Percentiles rank a stretch among this genome's conserved stretches.
Conservation (phyloP, 2,113 vertebrate genomes). For the Silurus asotus region DNA sequence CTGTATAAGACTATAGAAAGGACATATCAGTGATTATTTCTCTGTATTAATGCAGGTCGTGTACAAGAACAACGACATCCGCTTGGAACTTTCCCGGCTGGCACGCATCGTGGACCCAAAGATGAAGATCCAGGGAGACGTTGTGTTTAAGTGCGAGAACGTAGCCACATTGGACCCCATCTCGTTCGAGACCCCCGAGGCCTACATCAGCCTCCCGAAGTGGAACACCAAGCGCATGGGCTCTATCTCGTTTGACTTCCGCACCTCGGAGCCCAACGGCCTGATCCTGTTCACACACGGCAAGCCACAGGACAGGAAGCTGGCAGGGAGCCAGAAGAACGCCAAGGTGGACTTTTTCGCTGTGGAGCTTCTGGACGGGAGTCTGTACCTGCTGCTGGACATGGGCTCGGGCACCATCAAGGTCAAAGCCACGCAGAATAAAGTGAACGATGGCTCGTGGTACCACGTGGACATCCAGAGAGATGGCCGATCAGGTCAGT, state of each 20-base stretch:
- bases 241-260: conserved; percentile 97
- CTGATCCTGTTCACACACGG: conserved; percentile 97
- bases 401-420: conserved; percentile 99
- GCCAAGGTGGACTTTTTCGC: conserved; percentile 99
- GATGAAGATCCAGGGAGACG: conserved; percentile 99
- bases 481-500: conserved; percentile 92
- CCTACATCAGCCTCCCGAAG: conserved; percentile 95
- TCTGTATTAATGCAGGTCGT: conserved; percentile 80
- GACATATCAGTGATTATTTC: conserved; percentile 2
- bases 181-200: conserved; percentile 97
- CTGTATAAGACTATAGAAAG: too few relatives aligned
- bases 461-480: conserved; percentile 98
- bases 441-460: conserved; percentile 97
- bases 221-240: conserved; percentile 99
- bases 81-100: conserved; percentile 93
- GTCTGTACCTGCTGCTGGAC: conserved; percentile 91
- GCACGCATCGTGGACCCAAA: conserved; percentile 95
- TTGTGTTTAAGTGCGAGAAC: conserved; percentile 94
- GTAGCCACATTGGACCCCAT: conserved; percentile 96
- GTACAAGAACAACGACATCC: conserved; percentile 99
- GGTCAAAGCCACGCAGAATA: conserved; percentile 96
- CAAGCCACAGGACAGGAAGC: conserved; percentile 94
- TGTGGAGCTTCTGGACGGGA: conserved; percentile 93
- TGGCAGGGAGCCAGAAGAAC: conserved; percentile 90
- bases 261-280: conserved; percentile 94